A percentile compares a stretch with the other conserved stretches of the same genome.
phyloP scores from a whole-genome alignment of 2,888 invertebrate species.

The Erebia epiphron region DNA sequence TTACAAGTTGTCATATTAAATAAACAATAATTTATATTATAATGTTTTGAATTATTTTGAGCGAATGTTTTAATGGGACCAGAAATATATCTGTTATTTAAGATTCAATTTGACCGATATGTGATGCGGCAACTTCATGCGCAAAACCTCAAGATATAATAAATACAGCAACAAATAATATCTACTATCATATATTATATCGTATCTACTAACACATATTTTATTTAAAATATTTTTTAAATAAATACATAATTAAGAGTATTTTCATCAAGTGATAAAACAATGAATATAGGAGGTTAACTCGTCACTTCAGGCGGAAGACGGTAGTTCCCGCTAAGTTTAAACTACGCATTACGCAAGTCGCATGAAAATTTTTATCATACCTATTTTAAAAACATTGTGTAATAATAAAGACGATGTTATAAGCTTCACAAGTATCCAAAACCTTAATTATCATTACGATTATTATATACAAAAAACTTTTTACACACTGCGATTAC shows the following conservation, averaged over 20 bases:
- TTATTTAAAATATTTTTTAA: not conserved
- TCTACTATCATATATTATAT: not conserved
- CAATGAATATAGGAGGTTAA: not conserved
- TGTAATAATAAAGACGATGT: no score
- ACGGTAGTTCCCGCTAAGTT: constrained; percentile 6
- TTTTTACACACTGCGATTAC: no score
- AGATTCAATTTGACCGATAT: constrained; percentile 15
- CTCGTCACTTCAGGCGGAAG: not conserved
- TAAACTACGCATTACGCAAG: not conserved
- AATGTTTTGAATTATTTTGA: not conserved
- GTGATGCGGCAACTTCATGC: constrained; percentile 14
- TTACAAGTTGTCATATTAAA: not conserved
- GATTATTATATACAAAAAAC: no score
- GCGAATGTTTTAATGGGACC: not conserved
- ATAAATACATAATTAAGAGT: not conserved
- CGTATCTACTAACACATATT: not conserved
- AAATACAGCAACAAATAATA: constrained; percentile 4
- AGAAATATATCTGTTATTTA: not conserved
- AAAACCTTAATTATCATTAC: no score
- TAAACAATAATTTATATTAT: not conserved
- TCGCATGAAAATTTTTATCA: no score
- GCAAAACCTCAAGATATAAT: constrained; percentile 11
- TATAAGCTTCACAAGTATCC: no score
- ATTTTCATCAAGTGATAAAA: not conserved
- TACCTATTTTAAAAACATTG: no score